These are phyloP conservation scores for human (Homo sapiens) DNA, from an alignment of 2,113 vertebrate genomes.

Conservation along the genomic window GRCh38 chr9:31495001-31495500, in stretches of 20 bases:
- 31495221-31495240: background rate
- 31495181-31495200: background rate
- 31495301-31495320: background rate
- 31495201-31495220: background rate
- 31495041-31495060: background rate
- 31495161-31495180: background rate
- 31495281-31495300: background rate
- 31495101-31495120: background rate
- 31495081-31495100: background rate
- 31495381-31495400: background rate
- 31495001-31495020: background rate
- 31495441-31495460: background rate
- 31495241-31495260: background rate
- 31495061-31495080: background rate
- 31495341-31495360: slow-evolving; percentile 12
- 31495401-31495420: background rate
- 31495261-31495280: background rate
- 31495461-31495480: background rate
- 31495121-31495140: background rate
- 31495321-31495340: slow-evolving; percentile 61
- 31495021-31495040: background rate
- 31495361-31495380: slow-evolving; percentile 20
- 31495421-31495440: background rate
- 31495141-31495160: background rate
- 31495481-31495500: background rate